Base-by-base conservation (phyloP, 2,888 invertebrate genomes). In the Enoplolaimus lenunculus region DNA sequence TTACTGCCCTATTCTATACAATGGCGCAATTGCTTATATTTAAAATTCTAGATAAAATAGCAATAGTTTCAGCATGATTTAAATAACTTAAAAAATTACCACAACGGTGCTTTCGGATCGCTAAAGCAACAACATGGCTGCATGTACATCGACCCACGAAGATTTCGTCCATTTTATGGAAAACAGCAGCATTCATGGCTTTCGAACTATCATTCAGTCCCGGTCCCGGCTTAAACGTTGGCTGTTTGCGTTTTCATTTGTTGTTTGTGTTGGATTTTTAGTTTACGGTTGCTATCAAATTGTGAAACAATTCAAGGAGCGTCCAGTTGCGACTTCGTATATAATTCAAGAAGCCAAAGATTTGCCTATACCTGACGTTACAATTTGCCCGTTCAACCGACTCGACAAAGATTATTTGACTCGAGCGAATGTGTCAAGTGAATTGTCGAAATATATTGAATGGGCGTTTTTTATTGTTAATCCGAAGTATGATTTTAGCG, bases 181-280 rank as follows among this genome's bases (percentile, higher is more conserved):
- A 62, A 62, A 62, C 64, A 62, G 64, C 33, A 62, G 30, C n/a
- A 62, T 62, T 62, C 64, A 62, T 62, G 64, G 64, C 16, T 31
- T 62, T 28, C 29, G 64, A 16, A 31, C 29, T 30, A 62, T 62
- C 7, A 62, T 62, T 13, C 64, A 31, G 29, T 28, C 64, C 7
- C 7, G 28, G n/a, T 30, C 64, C 7, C 29, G 29, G 16, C n/a
- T n/a, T 13, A 31, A 62, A n/a, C 64, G 64, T 16, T 7, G 7
- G 16, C 29, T 62, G 16, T 62, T 62, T 30, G 64, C n/a, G 33
- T 28, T 62, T 28, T 13, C 7, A 7, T 62, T 62, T 16, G 33
- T 62, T 62, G 7, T 7, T 31, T 62, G 30, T 28, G 28, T 30
- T 28, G 64, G 7, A 30, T 31, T 62, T 28, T 62, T 31, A 28